Evolutionary conservation across 2,113 vertebrate genomes (phyloP), one percentile per base, ranked within the genome.

Genomic region (Perccottus glenii): DNA sequence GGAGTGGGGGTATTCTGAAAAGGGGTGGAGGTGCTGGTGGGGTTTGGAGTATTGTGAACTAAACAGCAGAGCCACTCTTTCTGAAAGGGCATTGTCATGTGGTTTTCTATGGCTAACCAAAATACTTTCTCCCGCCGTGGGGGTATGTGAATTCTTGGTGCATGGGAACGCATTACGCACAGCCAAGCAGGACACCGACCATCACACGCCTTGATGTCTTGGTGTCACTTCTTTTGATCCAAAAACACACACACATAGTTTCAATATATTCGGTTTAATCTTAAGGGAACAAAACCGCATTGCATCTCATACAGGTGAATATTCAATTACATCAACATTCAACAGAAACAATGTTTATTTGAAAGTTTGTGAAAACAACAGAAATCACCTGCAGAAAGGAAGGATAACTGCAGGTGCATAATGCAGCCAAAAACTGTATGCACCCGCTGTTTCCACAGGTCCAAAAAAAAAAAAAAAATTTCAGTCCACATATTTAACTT

Each of bases 31-130:
- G 15, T 11, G 50, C 27, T 47, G 66, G 56, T 64, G 75, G 80
- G 67, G 60, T 58, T 56, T 66, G 56, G 45, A 53, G 85, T 82
- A 87, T 88, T 89, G 86, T 90, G 83, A 82, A 84, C 42, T 78
- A 84, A 87, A 82, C 85, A 87, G 90, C 84, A 65, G 87, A 87
- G 83, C 72, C 88, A 84, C 78, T 87, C 81, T 55, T 19, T 76
- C 66, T 90, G 88, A 92, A 92, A 86, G 78, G 88, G 81, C 67
- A 90, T 92, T 92, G 90, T 91, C 87, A 90, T 92, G 83, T 87
- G 85, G 85, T 88, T 90, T 91, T 91, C 89, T 87, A 88, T 88
- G 84, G 86, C 78, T 71, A 77, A 85, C 85, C 80, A 89, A 90
- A 92, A 90, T 90, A 86, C 90, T 83, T 84, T 87, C 82, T 87